phyloP scores from a whole-genome alignment of 2,888 invertebrate genomes.

The Campoletis raptor region DNA sequence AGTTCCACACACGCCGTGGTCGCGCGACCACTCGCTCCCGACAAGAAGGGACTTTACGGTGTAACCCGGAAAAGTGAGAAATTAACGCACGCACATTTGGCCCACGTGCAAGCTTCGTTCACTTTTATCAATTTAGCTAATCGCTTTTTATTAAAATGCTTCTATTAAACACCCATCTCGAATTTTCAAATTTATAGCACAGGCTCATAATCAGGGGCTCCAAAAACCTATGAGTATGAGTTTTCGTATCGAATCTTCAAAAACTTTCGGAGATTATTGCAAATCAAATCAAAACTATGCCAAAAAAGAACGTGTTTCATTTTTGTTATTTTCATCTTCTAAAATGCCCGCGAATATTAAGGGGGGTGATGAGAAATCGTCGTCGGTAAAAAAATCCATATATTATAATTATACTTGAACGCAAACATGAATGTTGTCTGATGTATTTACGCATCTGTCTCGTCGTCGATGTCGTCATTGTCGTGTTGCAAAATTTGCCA shows the following conservation, averaged over 20 bases:
- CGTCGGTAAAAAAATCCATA: background rate
- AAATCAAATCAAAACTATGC: too few species aligned
- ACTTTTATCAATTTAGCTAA: constrained; percentile 66
- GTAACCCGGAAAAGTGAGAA: background rate
- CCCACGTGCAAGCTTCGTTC: constrained; percentile 52
- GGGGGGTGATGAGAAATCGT: background rate
- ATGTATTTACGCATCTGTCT: constrained; percentile 10
- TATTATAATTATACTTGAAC: background rate
- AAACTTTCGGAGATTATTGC: too few species aligned
- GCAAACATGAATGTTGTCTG: background rate
- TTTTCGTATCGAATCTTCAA: too few species aligned
- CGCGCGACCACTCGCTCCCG: constrained; percentile 14
- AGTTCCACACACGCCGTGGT: background rate
- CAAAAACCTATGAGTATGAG: too few species aligned
- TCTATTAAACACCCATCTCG: too few species aligned
- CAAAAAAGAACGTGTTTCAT: too few species aligned
- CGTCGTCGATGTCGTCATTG: background rate
- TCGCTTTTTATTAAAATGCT: background rate
- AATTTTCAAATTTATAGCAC: too few species aligned
- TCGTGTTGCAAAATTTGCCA: constrained; percentile 56
- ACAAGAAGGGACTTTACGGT: constrained; percentile 12
- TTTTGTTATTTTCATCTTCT: background rate
- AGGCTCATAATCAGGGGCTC: too few species aligned
- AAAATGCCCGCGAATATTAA: background rate
- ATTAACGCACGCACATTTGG: constrained; percentile 13